These are phyloP conservation scores for Acanthosepion lycidas DNA, from an alignment of 2,888 invertebrate species.

Conservation along the genomic window DNA sequence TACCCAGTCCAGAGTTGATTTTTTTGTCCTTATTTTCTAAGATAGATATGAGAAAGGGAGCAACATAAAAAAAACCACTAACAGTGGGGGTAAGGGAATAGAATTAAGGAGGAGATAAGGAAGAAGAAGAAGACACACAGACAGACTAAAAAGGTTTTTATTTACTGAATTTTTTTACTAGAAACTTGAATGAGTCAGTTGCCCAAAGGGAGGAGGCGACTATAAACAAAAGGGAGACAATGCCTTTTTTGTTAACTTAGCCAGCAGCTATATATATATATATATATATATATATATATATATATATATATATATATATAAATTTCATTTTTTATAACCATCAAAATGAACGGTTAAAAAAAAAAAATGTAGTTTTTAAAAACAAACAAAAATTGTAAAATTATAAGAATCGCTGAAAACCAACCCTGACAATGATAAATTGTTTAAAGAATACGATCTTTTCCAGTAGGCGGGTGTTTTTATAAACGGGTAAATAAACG, in stretches of 20 bases:
- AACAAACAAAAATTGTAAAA: background rate
- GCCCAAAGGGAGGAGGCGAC: constrained; percentile 33
- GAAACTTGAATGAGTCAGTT: constrained; percentile 23
- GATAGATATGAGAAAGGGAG: background rate
- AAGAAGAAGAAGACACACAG: background rate
- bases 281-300: no score
- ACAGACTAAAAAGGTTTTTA: background rate
- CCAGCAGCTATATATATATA: no score
- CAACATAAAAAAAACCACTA: background rate
- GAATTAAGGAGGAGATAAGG: background rate
- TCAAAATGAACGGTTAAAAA: background rate
- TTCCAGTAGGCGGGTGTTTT: background rate
- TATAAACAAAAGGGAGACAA: constrained; percentile 33
- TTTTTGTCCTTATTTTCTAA: background rate
- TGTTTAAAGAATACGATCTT: background rate
- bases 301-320: background rate
- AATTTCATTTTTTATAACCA: background rate
- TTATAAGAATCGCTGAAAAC: background rate
- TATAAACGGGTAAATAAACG: background rate
- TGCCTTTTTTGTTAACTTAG: background rate
- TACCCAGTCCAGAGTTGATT: background rate
- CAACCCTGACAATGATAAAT: background rate
- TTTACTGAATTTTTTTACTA: background rate
- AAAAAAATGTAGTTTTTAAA: background rate
- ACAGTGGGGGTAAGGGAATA: background rate